Evolutionary conservation across 2,888 invertebrate genomes (phyloP), one percentile per base, ranked within the genome.

Genomic region (Volucella inflata): DNA sequence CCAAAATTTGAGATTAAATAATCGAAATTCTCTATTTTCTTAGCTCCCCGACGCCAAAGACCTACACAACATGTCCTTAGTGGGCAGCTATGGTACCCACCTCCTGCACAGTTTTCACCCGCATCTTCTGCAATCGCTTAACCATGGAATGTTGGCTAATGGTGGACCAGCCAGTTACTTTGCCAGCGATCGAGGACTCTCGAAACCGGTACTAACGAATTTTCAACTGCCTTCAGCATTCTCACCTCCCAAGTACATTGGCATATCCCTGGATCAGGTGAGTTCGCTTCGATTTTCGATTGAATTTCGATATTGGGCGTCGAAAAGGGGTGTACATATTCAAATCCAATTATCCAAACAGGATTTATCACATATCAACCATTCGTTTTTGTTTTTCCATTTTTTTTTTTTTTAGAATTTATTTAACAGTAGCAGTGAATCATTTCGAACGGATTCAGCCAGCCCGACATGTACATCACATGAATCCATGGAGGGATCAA

Each of bases 141-240:
- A 94, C 89, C 92, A 92, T 88, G 94, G 94, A 87, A 93, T 94
- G 90, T 90, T 94, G 88, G 94, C 95, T 51, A 91, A 91, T 78
- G 91, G 91, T 38, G 91, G 90, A n/a, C 90, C 91, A 46, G 90
- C 90, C 36, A 90, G 90, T 46, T 92, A 91, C 59, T 92, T 92
- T 84, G 91, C 92, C 87, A 91, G 89, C 87, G 91, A 91, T 42
- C 93, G 94, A 77, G 93, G 94, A 87, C 91, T 92, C 89, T 89
- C 93, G 81, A 93, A 93, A 90, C 92, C 94, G 87, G 93, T 94
- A 84, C 88, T 93, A 89, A 95, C 95, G 87, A 95, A 95, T 72
- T 95, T 95, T 91, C 95, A 95, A 89, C 93, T 94, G 78, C 95
- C 95, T 89, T 95, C 95, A 89, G 95, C 95, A 21, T 95, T 95